These are phyloP conservation scores for Plebejus argus DNA, from an alignment of 2,888 invertebrate species.

Conservation along the genomic window DNA sequence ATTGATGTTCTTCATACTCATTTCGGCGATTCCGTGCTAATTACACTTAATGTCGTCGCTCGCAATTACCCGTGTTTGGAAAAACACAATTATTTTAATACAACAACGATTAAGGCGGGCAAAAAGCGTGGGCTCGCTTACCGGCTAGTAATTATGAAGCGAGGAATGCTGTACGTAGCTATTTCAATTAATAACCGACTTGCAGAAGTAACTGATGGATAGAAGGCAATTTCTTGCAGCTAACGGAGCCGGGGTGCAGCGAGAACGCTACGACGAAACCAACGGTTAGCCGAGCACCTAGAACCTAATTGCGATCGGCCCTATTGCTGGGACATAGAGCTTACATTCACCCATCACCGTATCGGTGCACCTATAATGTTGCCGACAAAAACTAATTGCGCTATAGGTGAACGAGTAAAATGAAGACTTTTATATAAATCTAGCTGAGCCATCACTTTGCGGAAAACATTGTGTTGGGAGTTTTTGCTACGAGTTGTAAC, in stretches of 20 bases:
- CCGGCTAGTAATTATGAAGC: constrained; percentile 44
- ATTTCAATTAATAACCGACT: constrained; percentile 56
- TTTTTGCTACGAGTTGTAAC: constrained; percentile 1
- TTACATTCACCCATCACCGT: background rate
- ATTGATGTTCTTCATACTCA: background rate
- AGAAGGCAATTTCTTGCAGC: constrained; percentile 58
- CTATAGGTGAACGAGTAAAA: constrained; percentile 52
- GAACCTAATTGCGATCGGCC: constrained; percentile 1
- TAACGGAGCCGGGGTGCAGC: constrained; percentile 59
- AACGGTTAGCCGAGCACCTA: constrained; percentile 28
- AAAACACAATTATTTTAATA: constrained; percentile 32
- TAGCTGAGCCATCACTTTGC: background rate
- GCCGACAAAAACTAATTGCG: constrained; percentile 54
- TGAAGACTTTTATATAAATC: constrained; percentile 32
- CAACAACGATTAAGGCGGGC: constrained; percentile 43
- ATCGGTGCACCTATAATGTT: constrained; percentile 10
- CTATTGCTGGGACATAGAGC: background rate
- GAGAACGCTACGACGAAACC: constrained; percentile 47
- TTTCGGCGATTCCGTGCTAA: constrained; percentile 24
- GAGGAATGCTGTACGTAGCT: constrained; percentile 49
- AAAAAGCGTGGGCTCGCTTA: constrained; percentile 38
- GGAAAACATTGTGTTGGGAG: background rate
- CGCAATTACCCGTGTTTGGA: constrained; percentile 26
- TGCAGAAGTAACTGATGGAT: constrained; percentile 43
- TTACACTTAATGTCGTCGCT: constrained; percentile 15